These are phyloP conservation scores for Gadus chalcogrammus DNA, from an alignment of 2,113 vertebrate species.

Conservation along the genomic window DNA sequence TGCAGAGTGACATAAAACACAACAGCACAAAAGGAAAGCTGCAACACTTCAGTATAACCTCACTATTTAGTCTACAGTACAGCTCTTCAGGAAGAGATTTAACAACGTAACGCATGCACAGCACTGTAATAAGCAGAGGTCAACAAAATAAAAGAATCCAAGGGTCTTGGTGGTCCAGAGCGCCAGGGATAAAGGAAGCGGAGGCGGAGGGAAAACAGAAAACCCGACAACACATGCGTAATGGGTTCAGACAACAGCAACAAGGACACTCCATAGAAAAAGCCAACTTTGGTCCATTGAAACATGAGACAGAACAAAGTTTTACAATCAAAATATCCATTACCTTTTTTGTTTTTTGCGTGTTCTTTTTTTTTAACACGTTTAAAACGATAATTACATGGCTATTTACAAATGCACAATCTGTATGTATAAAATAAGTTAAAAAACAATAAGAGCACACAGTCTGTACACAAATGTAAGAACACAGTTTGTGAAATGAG, in stretches of 20 bases:
- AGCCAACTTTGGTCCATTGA: constrained; percentile 97
- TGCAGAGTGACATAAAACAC: constrained; percentile 60
- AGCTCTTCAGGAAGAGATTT: constrained; percentile 72
- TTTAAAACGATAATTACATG: constrained; percentile 96
- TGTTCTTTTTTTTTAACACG: constrained; percentile 78
- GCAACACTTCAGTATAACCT: constrained; percentile 73
- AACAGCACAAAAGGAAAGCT: constrained; percentile 66
- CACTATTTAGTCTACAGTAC: constrained; percentile 71
- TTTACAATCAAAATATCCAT: constrained; percentile 97
- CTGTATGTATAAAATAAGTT: constrained; percentile 99
- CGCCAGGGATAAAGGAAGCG: constrained; percentile 59
- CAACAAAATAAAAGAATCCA: constrained; percentile 48
- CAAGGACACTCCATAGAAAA: constrained; percentile 75
- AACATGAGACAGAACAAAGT: constrained; percentile 86
- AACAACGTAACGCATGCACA: constrained; percentile 87
- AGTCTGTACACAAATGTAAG: constrained; percentile 87
- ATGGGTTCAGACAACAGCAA: constrained; percentile 73
- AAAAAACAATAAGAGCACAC: constrained; percentile 95
- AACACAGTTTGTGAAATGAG: constrained; percentile 67
- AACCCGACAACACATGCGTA: constrained; percentile 82
- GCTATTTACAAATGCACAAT: constrained; percentile 97
- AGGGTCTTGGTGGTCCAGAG: constrained; percentile 71
- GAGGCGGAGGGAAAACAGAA: constrained; percentile 44
- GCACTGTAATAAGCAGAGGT: constrained; percentile 75
- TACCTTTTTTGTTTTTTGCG: constrained; percentile 42